Evolutionary conservation across 2,797 vertebrate genomes (phyloP).

Genomic region (Cryptoprocta ferox): DNA sequence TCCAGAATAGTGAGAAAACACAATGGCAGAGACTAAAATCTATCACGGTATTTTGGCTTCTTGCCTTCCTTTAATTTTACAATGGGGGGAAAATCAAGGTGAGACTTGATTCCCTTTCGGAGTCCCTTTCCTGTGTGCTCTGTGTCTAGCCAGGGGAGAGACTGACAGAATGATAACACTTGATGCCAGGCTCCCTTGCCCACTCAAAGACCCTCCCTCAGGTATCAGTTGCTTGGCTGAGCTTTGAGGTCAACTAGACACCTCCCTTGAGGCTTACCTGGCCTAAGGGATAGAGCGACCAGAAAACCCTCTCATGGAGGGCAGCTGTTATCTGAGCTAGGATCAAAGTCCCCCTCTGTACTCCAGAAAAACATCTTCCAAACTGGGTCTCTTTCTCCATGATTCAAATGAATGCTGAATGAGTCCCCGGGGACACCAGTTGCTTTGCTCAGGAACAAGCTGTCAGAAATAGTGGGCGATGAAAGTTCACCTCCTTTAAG

Average conservation of each 20-base stretch:
- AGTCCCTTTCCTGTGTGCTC: constrained; percentile 84
- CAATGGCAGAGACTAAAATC: constrained; percentile 85
- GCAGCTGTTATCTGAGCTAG: constrained; percentile 95
- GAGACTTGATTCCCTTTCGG: constrained; percentile 83
- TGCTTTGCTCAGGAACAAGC: constrained; percentile 87
- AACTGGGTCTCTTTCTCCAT: constrained; percentile 88
- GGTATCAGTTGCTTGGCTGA: constrained; percentile 92
- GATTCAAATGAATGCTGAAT: constrained; percentile 89
- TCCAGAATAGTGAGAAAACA: constrained; percentile 84
- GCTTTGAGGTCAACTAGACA: constrained; percentile 94
- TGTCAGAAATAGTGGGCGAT: constrained; percentile 86
- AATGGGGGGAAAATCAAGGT: constrained; percentile 85
- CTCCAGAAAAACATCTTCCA: constrained; percentile 88
- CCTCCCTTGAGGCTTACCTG: constrained; percentile 91
- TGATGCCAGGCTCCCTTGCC: constrained; percentile 87
- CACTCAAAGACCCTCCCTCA: constrained; percentile 93
- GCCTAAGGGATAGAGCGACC: constrained; percentile 88
- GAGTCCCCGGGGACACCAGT: constrained; percentile 89
- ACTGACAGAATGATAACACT: constrained; percentile 91
- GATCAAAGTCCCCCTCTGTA: constrained; percentile 94
- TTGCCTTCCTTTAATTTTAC: constrained; percentile 86
- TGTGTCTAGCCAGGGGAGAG: constrained; percentile 85
- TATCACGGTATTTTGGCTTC: constrained; percentile 86
- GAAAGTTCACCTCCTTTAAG: constrained; percentile 84
- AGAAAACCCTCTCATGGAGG: constrained; percentile 88